phyloP scores from a whole-genome alignment of 2,888 invertebrate species.

The Chymomyza fuscimana region DNA sequence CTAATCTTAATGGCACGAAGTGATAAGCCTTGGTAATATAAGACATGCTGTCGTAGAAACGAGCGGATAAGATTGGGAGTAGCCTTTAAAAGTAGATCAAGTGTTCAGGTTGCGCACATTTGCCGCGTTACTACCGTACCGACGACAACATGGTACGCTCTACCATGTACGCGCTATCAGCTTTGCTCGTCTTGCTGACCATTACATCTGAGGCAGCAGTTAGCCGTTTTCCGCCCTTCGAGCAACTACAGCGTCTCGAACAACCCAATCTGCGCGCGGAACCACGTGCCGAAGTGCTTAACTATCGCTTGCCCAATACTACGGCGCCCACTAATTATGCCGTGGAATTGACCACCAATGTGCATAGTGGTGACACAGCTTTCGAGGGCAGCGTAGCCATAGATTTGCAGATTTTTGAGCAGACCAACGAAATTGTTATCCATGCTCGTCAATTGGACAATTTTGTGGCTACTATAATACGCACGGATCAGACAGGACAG shows the following conservation, averaged over 20 bases:
- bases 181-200: conserved; percentile 45
- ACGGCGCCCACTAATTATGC: conserved; percentile 82
- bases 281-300: conserved; percentile 43
- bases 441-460: conserved; percentile 62
- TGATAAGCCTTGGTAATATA: background rate
- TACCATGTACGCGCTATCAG: conserved; percentile 15
- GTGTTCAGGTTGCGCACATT: background rate
- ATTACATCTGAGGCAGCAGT: conserved; percentile 47
- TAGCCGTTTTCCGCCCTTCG: conserved; percentile 51
- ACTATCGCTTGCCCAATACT: conserved; percentile 82
- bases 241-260: conserved; percentile 40
- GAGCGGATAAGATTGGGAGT: conserved; percentile 8
- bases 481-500: conserved; percentile 11
- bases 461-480: conserved; percentile 48
- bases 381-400: conserved; percentile 70
- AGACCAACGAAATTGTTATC: conserved; percentile 58
- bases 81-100: conserved; percentile 7
- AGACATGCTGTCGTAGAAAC: background rate
- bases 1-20: background rate
- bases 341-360: conserved; percentile 65
- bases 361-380: conserved; percentile 58
- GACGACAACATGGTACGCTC: conserved; percentile 54
- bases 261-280: conserved; percentile 44
- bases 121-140: conserved; percentile 1
- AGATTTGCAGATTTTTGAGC: conserved; percentile 46